Conservation (phyloP, 2,113 vertebrate genomes). For the Herpetotheres cachinnans region DNA sequence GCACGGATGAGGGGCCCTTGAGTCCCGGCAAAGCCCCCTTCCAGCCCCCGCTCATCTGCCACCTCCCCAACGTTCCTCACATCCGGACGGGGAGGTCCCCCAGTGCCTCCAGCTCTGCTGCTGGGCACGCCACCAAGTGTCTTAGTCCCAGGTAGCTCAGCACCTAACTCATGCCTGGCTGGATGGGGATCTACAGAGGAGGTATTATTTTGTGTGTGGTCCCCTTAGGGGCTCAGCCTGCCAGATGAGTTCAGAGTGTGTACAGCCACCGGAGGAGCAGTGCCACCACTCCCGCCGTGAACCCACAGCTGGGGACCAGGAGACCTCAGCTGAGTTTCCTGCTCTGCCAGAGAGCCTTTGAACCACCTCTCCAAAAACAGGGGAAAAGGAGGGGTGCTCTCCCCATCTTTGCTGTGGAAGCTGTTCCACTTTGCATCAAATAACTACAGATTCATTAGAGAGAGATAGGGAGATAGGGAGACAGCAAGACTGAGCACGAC, state of each 20-base stretch:
- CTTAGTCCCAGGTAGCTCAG: not conserved
- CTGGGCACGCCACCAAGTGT: not conserved
- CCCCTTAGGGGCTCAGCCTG: not conserved
- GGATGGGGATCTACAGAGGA: not conserved
- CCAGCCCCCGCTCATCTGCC: not conserved
- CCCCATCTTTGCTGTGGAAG: not conserved
- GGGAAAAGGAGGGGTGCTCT: not conserved
- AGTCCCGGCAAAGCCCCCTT: not conserved
- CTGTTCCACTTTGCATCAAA: not conserved
- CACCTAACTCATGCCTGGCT: not conserved
- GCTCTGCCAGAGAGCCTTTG: not conserved
- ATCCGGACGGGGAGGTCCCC: not conserved
- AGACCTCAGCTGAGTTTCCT: not conserved
- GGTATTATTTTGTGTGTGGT: slow-evolving; percentile 17
- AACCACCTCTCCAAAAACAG: not conserved
- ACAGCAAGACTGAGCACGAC: slow-evolving; percentile 11
- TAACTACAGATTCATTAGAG: slow-evolving; percentile 15
- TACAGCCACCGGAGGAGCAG: not conserved
- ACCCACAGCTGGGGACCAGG: not conserved
- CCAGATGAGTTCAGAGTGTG: not conserved
- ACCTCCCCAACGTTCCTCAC: not conserved
- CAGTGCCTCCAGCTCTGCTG: not conserved
- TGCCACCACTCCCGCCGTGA: not conserved
- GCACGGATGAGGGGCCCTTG: fast-evolving
- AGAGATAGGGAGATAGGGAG: not conserved